Conservation (phyloP, 2,888 invertebrate species). For the Adineta ricciae region DNA sequence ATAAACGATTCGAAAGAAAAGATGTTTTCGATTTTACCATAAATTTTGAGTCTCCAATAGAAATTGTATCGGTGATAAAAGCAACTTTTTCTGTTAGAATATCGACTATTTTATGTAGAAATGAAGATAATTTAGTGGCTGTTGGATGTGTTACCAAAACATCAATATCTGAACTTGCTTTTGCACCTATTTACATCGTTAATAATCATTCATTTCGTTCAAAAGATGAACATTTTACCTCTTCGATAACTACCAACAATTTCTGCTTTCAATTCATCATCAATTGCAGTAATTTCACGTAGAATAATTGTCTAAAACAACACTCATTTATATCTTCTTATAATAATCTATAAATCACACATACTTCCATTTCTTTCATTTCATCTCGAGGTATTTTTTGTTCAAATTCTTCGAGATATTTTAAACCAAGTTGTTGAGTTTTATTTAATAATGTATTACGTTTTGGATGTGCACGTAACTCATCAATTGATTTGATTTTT, state of each 20-base stretch:
- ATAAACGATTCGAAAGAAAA: conserved; percentile 8
- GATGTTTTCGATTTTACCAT: conserved; percentile 56
- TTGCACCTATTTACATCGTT: conserved; percentile 54
- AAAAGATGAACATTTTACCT: conserved; percentile 24
- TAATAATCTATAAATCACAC: background rate
- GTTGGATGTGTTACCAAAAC: conserved; percentile 61
- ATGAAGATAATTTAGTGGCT: conserved; percentile 48
- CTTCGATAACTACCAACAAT: conserved; percentile 60
- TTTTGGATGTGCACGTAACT: conserved; percentile 58
- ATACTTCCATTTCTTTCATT: conserved; percentile 58
- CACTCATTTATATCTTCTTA: background rate
- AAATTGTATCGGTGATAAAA: conserved; percentile 63
- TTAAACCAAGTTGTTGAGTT: conserved; percentile 66
- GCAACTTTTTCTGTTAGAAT: conserved; percentile 53
- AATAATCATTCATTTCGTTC: background rate
- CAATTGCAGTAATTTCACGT: conserved; percentile 53
- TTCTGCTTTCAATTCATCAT: conserved; percentile 57
- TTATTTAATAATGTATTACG: conserved; percentile 53
- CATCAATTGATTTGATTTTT: conserved; percentile 63
- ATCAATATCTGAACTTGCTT: conserved; percentile 67
- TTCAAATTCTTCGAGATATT: conserved; percentile 68
- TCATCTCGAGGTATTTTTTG: conserved; percentile 65
- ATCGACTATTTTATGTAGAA: conserved; percentile 58
- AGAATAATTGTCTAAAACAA: conserved; percentile 50
- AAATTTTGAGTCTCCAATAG: conserved; percentile 65